Evolutionary conservation across 2,797 vertebrate genomes (phyloP).

Genomic region (Eulemur rubriventer): DNA sequence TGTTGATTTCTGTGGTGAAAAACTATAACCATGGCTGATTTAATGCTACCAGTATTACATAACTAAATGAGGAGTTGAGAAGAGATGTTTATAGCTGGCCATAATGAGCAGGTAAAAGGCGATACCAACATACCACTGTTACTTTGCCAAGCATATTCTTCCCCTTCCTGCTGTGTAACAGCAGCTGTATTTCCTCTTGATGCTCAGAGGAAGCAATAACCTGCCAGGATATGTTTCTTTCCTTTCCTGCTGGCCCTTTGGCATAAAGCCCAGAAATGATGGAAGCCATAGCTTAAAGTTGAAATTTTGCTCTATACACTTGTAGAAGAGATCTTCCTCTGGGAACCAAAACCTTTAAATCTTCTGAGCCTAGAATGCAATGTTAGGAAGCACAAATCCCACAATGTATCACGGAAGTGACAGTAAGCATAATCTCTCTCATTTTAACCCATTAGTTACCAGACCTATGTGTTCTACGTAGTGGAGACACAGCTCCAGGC

Average conservation of each 20-base stretch:
- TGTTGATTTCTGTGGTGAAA: not conserved
- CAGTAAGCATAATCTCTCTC: not conserved
- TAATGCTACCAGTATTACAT: not conserved
- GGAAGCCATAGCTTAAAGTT: not conserved
- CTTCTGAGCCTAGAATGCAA: not conserved
- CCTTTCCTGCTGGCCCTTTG: not conserved
- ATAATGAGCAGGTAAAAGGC: not conserved
- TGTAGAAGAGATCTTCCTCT: not conserved
- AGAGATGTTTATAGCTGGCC: not conserved
- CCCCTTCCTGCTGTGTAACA: not conserved
- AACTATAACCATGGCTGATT: not conserved
- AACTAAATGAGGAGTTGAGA: not conserved
- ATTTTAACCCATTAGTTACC: not conserved
- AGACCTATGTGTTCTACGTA: not conserved
- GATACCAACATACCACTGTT: not conserved
- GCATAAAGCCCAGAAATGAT: not conserved
- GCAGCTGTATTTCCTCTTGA: not conserved
- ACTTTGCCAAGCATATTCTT: not conserved
- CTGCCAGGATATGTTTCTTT: conserved; percentile 32
- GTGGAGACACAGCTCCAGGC: not conserved
- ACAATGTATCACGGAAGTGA: not conserved
- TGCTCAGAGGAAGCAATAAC: not conserved
- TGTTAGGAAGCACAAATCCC: not conserved
- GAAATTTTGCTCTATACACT: conserved; percentile 5
- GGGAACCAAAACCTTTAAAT: conserved; percentile 12